Base-by-base conservation (phyloP, 2,888 invertebrate genomes). In the Erebia palarica region DNA sequence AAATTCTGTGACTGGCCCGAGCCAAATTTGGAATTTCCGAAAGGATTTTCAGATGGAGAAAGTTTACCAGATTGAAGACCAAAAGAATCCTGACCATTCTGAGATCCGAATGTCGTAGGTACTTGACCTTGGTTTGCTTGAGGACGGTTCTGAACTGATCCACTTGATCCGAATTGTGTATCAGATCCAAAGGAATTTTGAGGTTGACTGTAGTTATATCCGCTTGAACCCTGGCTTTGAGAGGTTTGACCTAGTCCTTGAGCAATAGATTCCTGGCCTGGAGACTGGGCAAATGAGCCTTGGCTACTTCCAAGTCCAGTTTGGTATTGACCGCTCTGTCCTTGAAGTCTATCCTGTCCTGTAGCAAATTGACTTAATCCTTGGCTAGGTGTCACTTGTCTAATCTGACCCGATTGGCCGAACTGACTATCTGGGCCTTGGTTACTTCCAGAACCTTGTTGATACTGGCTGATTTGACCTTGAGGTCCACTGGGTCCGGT, bases 131-230 rank as follows among this genome's bases (percentile, higher is more conserved):
- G 69, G 13, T 67, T 55, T 42, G 16, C 7, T 72, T 64, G 65
- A 16, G 72, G 72, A 16, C 44, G 64, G 8, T 57, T 68, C 42
- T 72, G 73, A 59, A 2, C 14, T 42, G 49, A 67, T 2, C 53
- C 44, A 36, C 61, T 51, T 65, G 69, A 69, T 47, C 42, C 57
- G 47, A 63, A 55, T 18, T 47, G 63, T 42, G 63, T 53, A 14
- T 68, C 13, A n/a, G 59, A 51, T 4, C 65, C 51, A 21, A 68
- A 61, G 44, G 65, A 10, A 44, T 57, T 69, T 57, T 72, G 69
- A 10, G 76, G 73, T 71, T 74, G 73, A 27, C 72, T 68, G 42
- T 75, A 76, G 13, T 71, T 68, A n/a, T 76, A 75, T 21, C 76
- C 76, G 9, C 42, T 64, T 13, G 66, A 63, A 2, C n/a, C 64